Evolutionary conservation across 1,140 invertebrate genomes (phyloP), one percentile per base, ranked within the genome.

Genomic region (Acromyrmex heyeri): DNA sequence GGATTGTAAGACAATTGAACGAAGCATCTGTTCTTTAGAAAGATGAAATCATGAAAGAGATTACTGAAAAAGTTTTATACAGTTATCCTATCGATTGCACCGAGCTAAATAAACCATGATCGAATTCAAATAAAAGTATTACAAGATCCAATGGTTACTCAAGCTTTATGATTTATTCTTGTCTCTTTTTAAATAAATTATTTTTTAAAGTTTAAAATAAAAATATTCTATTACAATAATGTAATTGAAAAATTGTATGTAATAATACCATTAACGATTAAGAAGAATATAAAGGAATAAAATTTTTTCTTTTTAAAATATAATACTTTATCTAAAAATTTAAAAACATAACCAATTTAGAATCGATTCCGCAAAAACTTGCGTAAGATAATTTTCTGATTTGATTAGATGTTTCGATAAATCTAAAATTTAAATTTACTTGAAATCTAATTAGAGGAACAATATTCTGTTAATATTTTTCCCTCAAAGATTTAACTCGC

Each of bases 1-100:
- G 53, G 18, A 81, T 70, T 81, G 53, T 27, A 48, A n/a, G n/a
- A n/a, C 53, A 90, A 91, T 86, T 72, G 72, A 88, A 89, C 1
- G 30, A 57, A 61, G 70, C 78, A 87, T 67, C 73, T 91, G 81
- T 38, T 75, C 38, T 76, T 87, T 79, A 44, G 27, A 59, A 55
- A 62, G 55, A 8, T 62, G 44, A 21, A 69, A 78, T 69, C 38
- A 73, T 78, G 53, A 44, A 44, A 44, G 38, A 44, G 10, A 55
- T 87, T 79, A 53, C 50, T 44, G 18, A 55, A 38, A 53, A 21
- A 62, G 38, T 86, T 82, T 88, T 61, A 85, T 69, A 53, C 7
- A 12, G 59, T 85, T 86, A 67, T 70, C 50, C 18, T 16, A 50
- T 55, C 44, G 53, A 78, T 65, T 76, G 21, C 50, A 38, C 50